phyloP scores from a whole-genome alignment of 2,797 vertebrate species.

The Tamandua tetradactyla region DNA sequence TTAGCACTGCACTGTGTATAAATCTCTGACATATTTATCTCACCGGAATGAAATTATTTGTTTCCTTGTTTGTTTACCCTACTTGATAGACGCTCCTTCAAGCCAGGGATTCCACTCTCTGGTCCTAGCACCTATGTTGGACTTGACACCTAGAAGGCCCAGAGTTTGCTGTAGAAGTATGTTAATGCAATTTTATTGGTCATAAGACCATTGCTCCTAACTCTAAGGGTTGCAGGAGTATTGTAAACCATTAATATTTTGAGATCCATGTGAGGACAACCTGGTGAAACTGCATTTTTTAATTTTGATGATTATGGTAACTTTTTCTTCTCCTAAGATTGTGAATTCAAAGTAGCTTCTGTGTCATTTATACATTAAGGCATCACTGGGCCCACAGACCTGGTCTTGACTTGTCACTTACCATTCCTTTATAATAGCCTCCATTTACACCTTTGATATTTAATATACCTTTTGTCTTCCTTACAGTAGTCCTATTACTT shows the following conservation, averaged over 20 bases:
- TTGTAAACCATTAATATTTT: background rate
- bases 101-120: background rate
- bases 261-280: background rate
- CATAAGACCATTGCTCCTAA: background rate
- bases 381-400: background rate
- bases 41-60: background rate
- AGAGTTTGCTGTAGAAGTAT: background rate
- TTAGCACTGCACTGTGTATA: background rate
- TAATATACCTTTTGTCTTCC: background rate
- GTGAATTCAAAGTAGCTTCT: background rate
- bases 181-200: background rate
- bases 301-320: background rate
- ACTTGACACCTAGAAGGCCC: background rate
- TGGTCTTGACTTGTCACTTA: background rate
- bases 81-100: background rate
- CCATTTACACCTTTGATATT: too few relatives aligned
- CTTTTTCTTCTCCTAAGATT: background rate
- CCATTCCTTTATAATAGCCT: background rate
- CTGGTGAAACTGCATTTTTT: background rate
- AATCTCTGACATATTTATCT: background rate
- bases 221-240: background rate
- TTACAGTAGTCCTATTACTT: background rate
- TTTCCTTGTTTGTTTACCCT: background rate
- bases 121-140: background rate
- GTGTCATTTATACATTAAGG: background rate